phyloP scores from a whole-genome alignment of 2,113 vertebrate genomes.

The Hipposideros armiger region DNA sequence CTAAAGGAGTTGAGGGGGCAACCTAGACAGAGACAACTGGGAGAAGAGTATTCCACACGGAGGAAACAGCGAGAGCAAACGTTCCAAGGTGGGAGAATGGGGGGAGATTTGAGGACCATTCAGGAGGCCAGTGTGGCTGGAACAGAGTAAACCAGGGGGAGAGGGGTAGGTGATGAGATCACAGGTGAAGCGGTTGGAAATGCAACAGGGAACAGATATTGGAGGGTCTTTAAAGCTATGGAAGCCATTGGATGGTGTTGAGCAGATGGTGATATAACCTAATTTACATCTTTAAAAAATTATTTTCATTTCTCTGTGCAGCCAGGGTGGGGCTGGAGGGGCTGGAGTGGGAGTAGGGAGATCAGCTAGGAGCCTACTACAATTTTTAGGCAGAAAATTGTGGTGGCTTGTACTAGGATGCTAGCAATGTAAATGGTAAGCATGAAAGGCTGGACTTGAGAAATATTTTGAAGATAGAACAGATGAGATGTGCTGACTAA shows the following conservation, averaged over 20 bases:
- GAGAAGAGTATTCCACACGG: not conserved
- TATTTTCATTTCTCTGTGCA: not conserved
- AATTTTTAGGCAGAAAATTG: not conserved
- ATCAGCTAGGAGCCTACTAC: not conserved
- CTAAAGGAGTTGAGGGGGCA: not conserved
- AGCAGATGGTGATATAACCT: not conserved
- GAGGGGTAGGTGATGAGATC: not conserved
- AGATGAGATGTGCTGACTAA: not conserved
- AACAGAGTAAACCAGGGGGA: not conserved
- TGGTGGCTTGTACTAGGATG: not conserved
- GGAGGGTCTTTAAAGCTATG: not conserved
- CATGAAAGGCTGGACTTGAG: not conserved
- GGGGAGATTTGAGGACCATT: not conserved
- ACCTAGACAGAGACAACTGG: not conserved
- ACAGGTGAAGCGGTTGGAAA: not conserved
- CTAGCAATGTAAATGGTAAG: not conserved
- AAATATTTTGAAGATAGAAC: not conserved
- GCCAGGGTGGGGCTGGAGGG: not conserved
- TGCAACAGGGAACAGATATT: not conserved
- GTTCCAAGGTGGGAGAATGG: not conserved
- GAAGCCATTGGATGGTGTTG: not conserved
- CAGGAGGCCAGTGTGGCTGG: not conserved
- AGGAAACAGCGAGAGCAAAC: not conserved
- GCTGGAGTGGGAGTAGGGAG: not conserved
- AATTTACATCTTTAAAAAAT: not conserved